A percentile compares a stretch with the other conserved stretches of the same genome.
These are phyloP conservation scores for Chrysomallon squamiferum DNA, from an alignment of 1,140 invertebrate genomes.

Conservation along the genomic window DNA sequence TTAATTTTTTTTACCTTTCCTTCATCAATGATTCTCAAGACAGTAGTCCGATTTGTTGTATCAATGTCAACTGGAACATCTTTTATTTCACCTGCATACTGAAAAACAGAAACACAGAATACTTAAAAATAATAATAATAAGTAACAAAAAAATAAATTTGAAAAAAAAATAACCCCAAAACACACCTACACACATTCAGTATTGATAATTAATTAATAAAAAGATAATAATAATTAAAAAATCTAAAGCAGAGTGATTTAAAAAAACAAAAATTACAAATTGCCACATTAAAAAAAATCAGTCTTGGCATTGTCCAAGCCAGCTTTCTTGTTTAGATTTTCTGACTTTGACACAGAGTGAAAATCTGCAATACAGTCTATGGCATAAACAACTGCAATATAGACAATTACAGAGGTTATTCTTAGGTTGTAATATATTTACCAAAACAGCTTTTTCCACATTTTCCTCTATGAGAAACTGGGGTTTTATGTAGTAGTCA, in stretches of 20 bases:
- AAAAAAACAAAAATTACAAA: no score
- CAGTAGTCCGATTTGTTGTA: conserved; percentile 59
- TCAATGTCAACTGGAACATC: conserved; percentile 56
- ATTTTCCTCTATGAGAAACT: conserved; percentile 34
- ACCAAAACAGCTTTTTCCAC: conserved; percentile 37
- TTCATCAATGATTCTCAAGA: conserved; percentile 57
- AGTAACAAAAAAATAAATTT: background rate
- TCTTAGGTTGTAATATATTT: no score
- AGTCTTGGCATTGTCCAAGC: no score
- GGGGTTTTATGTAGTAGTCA: conserved; percentile 29
- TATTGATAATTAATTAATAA: no score
- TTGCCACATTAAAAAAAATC: no score
- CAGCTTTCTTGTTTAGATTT: no score
- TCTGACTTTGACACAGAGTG: no score
- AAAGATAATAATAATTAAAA: no score
- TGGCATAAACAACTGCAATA: no score
- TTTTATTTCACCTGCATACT: conserved; percentile 59
- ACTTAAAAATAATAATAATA: background rate
- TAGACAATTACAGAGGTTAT: no score
- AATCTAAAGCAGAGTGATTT: no score
- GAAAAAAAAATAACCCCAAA: background rate
- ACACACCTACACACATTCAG: background rate
- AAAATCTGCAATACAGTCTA: no score
- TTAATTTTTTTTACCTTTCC: conserved; percentile 57
- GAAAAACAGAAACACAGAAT: conserved; percentile 16